phyloP scores from a whole-genome alignment of 2,797 vertebrate species.

The Rousettus madagascariensis region DNA sequence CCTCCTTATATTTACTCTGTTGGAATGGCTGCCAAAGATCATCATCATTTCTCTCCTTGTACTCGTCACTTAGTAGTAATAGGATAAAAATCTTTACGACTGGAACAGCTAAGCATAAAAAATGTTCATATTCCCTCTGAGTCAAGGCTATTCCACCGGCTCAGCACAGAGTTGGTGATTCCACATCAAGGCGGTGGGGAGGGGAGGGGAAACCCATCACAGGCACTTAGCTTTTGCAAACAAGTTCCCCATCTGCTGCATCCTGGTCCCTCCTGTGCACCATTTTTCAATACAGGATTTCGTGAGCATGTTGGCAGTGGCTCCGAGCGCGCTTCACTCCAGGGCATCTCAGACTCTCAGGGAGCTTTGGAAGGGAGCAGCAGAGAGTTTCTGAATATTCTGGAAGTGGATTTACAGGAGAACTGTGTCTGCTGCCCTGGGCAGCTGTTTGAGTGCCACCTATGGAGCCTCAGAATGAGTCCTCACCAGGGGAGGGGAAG shows the following conservation, averaged over 20 bases:
- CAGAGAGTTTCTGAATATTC: not conserved
- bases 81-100: slow-evolving; percentile 72
- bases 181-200: not conserved
- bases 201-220: not conserved
- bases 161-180: slow-evolving; percentile 29
- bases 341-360: not conserved
- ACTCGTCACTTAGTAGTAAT: slow-evolving; percentile 68
- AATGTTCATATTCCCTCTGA: slow-evolving; percentile 32
- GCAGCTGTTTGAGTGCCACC: not conserved
- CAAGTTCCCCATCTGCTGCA: not conserved
- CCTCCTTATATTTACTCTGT: slow-evolving; percentile 72
- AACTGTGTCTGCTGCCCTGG: not conserved
- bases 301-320: slow-evolving; percentile 7
- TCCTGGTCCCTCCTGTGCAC: not conserved
- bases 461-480: not conserved
- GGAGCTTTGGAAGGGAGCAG: not conserved
- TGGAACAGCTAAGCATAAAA: slow-evolving; percentile 63
- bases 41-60: slow-evolving; percentile 69
- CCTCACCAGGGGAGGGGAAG: not conserved
- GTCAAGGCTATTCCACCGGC: slow-evolving; percentile 49
- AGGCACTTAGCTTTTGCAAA: slow-evolving; percentile 38
- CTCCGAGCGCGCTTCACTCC: not conserved
- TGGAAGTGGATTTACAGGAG: not conserved
- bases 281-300: slow-evolving; percentile 27
- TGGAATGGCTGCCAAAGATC: slow-evolving; percentile 62